Conservation (phyloP, 2,888 invertebrate species). For the Trissonchulus sp. region DNA sequence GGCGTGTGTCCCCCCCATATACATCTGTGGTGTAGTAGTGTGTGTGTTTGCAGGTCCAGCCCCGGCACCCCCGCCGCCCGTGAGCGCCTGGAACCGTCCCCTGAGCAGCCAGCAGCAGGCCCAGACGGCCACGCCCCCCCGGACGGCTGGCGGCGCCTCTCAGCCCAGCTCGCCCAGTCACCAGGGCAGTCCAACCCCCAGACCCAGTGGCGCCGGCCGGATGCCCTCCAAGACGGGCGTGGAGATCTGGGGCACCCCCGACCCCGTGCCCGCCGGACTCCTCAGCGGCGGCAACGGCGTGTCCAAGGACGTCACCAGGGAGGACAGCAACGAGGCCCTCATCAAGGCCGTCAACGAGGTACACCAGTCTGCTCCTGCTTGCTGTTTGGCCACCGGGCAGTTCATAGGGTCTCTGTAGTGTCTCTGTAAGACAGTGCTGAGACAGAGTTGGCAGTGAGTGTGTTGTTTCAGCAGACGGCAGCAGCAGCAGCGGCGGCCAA, state of each 20-base stretch:
- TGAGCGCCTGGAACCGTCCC: background rate
- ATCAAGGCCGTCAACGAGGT: background rate
- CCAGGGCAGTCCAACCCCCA: background rate
- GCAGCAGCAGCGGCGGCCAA: too few species aligned
- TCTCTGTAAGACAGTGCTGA: too few species aligned
- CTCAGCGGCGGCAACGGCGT: background rate
- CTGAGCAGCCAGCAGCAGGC: background rate
- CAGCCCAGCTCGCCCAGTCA: background rate
- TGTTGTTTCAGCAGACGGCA: too few species aligned
- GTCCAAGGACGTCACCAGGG: background rate
- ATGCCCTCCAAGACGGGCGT: slow-evolving; percentile 29
- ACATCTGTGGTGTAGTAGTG: too few species aligned
- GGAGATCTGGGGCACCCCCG: slow-evolving; percentile 32
- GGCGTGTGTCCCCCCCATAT: too few species aligned
- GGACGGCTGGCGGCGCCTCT: background rate
- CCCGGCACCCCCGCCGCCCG: background rate
- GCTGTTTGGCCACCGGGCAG: too few species aligned
- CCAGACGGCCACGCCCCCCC: background rate
- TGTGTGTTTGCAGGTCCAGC: background rate
- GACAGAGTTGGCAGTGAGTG: too few species aligned
- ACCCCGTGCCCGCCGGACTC: slow-evolving; percentile 14
- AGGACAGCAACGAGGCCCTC: background rate
- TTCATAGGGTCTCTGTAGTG: too few species aligned
- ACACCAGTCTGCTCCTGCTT: too few species aligned
- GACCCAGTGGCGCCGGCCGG: background rate